These are phyloP conservation scores for Aleiodes sp. DNA, from an alignment of 1,140 invertebrate species.

Conservation along the genomic window DNA sequence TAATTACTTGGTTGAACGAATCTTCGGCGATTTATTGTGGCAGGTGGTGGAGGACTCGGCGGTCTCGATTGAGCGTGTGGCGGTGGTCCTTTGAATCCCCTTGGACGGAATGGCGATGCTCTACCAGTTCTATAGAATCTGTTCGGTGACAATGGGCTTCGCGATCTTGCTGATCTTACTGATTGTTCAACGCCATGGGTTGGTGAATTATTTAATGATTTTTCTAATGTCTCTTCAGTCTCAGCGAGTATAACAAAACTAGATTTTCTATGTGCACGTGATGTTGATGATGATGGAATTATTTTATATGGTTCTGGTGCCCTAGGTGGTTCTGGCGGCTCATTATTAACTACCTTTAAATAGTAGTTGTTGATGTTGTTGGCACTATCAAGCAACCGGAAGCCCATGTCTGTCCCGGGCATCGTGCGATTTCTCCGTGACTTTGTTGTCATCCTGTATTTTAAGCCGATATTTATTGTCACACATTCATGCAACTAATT, in stretches of 20 bases:
- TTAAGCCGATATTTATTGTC: not conserved
- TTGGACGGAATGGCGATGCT: slow-evolving; percentile 68
- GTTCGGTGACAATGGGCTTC: slow-evolving; percentile 55
- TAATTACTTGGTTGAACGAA: slow-evolving; percentile 28
- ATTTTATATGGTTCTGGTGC: slow-evolving; percentile 62
- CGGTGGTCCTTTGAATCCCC: slow-evolving; percentile 68
- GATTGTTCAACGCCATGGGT: not conserved
- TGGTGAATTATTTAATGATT: slow-evolving; percentile 24
- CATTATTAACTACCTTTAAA: not conserved
- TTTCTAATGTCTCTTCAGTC: slow-evolving; percentile 53
- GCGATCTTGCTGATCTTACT: slow-evolving; percentile 34
- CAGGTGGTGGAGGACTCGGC: slow-evolving; percentile 42
- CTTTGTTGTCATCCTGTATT: slow-evolving; percentile 10
- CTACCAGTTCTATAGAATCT: slow-evolving; percentile 56
- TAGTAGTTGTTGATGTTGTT: slow-evolving; percentile 11
- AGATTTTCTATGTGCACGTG: slow-evolving; percentile 57
- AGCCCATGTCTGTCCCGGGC: not conserved
- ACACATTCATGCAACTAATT: not conserved
- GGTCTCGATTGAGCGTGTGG: slow-evolving; percentile 56
- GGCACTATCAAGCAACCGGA: slow-evolving; percentile 3
- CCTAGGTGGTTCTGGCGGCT: slow-evolving; percentile 54
- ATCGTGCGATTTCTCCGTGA: not conserved
- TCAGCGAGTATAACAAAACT: slow-evolving; percentile 73
- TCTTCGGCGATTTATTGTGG: not conserved
- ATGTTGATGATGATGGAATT: slow-evolving; percentile 41